Evolutionary conservation across 2,113 vertebrate species (phyloP), one percentile per base, ranked within the genome.

Genomic region (Cyanoderma ruficeps): DNA sequence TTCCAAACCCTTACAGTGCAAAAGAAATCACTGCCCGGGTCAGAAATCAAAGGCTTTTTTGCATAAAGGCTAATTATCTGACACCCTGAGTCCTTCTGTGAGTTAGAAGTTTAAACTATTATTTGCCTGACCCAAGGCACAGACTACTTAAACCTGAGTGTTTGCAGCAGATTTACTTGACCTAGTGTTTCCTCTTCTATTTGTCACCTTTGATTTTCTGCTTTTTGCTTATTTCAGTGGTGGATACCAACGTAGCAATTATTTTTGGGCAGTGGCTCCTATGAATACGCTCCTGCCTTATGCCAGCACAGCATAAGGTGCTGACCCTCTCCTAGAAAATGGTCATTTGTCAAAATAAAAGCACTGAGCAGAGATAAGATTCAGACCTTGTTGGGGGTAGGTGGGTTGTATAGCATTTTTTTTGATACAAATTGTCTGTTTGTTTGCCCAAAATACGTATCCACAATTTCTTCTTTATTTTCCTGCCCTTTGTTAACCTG

Each of bases 311-410:
- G 35, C n/a, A 37, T 37, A 8, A 37, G 37, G 37, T 37, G 37
- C 53, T 74, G 74, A 52, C 7, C 31, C 57, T 89, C 20, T 37
- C 12, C 46, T 76, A 56, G 52, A 72, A 95, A 87, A 67, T 9
- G 3, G 5, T 25, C 1, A 28, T 76, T 94, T 79, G 39, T 75
- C 49, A 68, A 79, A 94, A 71, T 35, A 71, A 83, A 87, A 60
- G 4, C 37, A 72, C 59, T 75, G 72, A 69, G 19, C 2, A 7
- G 57, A 85, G 17, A 33, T 33, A 15, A n/a, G 3, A 55, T 71
- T 87, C 53, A 56, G 24, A 16, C 0, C 1, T 13, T 24, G 5
- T 8, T 52, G 42, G 10, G 11, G 4, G 1, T 42, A 5, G 1
- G 4, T 18, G 10, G 3, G 3, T n/a, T 55, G 49, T 23, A 42